Conservation (phyloP, 2,888 invertebrate genomes). For the Hirtodrosophila trivittata region DNA sequence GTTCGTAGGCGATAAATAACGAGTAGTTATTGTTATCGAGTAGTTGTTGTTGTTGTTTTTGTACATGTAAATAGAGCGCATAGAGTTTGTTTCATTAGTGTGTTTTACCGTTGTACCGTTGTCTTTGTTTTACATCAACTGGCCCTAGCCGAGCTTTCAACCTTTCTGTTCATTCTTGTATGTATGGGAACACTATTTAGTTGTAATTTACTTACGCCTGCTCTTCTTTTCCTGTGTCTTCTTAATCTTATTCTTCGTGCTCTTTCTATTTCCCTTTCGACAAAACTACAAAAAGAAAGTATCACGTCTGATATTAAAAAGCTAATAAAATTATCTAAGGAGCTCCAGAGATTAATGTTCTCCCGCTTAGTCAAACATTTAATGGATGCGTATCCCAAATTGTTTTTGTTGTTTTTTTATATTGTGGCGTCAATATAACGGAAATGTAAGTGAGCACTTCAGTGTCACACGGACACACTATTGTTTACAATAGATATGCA, state of each 20-base stretch:
- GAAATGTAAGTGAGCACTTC: too few relatives aligned
- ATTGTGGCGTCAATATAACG: too few relatives aligned
- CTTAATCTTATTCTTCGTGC: conserved; percentile 58
- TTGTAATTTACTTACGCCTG: conserved; percentile 60
- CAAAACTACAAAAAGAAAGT: conserved; percentile 71
- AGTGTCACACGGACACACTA: too few relatives aligned
- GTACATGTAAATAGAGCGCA: conserved; percentile 63
- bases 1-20: conserved; percentile 18
- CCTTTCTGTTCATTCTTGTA: background rate
- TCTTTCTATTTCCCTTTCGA: conserved; percentile 71
- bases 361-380: conserved; percentile 62
- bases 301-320: conserved; percentile 17
- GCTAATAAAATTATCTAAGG: conserved; percentile 1
- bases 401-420: conserved; percentile 10
- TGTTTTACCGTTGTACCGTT: conserved; percentile 7
- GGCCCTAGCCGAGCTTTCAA: conserved; percentile 2
- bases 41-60: conserved; percentile 40
- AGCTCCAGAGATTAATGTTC: conserved; percentile 4
- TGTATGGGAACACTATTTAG: background rate
- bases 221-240: conserved; percentile 42
- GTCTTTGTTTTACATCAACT: background rate
- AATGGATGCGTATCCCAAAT: conserved; percentile 24
- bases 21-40: conserved; percentile 35
- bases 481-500: too few relatives aligned
- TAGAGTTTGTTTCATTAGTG: conserved; percentile 35